Evolutionary conservation across 1,140 invertebrate species (phyloP).

Genomic region (Holcopasites calliopsidis): DNA sequence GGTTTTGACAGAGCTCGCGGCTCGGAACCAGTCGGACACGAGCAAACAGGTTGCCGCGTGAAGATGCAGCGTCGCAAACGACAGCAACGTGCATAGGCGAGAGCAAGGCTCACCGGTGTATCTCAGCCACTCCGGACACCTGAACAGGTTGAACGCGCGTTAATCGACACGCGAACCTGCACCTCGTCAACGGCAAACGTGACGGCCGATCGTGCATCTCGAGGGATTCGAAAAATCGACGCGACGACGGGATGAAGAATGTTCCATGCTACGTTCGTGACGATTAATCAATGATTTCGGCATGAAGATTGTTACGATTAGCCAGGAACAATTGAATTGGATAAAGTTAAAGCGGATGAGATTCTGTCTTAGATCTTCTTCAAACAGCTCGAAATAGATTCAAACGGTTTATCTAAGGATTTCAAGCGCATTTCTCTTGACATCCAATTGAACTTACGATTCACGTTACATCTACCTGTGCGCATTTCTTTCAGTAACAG

Average conservation of each 20-base stretch:
- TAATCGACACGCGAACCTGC: constrained; percentile 43
- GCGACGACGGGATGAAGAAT: neutral
- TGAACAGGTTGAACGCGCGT: constrained; percentile 46
- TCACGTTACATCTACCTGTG: no score
- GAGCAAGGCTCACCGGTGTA: constrained; percentile 55
- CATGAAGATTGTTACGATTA: no score
- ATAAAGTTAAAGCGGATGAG: no score
- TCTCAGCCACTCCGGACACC: constrained; percentile 23
- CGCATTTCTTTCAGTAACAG: no score
- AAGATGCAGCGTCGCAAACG: constrained; percentile 29
- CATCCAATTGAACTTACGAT: no score
- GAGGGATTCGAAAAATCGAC: neutral
- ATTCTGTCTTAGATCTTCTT: no score
- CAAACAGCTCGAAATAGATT: no score
- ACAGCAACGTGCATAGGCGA: constrained; percentile 11
- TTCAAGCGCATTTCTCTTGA: no score
- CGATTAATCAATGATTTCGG: constrained; percentile 27
- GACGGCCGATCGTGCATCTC: constrained; percentile 26
- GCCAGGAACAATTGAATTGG: no score
- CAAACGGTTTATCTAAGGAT: no score
- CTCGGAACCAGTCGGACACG: constrained; percentile 53
- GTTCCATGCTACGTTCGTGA: neutral
- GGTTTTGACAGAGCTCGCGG: constrained; percentile 60
- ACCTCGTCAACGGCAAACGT: constrained; percentile 33
- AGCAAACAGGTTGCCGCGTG: constrained; percentile 32